phyloP scores from a whole-genome alignment of 2,113 vertebrate species.

The Sciurus niger region DNA sequence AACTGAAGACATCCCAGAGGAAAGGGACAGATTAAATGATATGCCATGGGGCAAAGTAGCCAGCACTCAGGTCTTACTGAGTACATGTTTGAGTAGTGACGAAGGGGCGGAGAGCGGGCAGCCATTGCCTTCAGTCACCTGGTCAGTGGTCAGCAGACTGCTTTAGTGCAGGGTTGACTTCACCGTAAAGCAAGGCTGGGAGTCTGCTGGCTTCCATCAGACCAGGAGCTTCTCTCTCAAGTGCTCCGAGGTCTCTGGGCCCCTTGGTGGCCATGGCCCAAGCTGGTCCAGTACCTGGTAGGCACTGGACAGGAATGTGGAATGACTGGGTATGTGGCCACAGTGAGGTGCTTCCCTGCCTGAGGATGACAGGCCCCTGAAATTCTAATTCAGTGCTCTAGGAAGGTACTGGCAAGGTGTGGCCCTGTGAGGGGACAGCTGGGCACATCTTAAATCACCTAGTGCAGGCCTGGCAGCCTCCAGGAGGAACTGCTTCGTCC shows the following conservation, averaged over 20 bases:
- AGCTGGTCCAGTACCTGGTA: background rate
- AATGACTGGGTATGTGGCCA: background rate
- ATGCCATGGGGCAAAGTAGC: background rate
- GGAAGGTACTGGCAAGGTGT: background rate
- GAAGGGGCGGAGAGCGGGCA: background rate
- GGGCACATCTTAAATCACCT: background rate
- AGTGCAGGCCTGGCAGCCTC: too few species aligned
- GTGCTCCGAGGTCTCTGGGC: background rate
- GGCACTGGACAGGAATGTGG: background rate
- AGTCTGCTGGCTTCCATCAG: background rate
- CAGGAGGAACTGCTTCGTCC: background rate
- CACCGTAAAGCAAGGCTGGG: background rate
- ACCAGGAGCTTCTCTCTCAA: background rate
- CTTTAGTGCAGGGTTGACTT: background rate
- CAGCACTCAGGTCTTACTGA: too few species aligned
- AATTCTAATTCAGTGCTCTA: background rate
- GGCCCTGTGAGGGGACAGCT: background rate
- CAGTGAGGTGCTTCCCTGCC: too few species aligned
- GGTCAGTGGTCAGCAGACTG: background rate
- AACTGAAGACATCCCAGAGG: background rate
- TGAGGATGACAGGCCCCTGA: background rate
- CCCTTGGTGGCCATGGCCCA: background rate
- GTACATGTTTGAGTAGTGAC: background rate
- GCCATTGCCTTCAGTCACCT: rapidly evolving
- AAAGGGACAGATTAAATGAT: background rate